Evolutionary conservation across 1,140 invertebrate species (phyloP).

Genomic region (Cephus cinctus): DNA sequence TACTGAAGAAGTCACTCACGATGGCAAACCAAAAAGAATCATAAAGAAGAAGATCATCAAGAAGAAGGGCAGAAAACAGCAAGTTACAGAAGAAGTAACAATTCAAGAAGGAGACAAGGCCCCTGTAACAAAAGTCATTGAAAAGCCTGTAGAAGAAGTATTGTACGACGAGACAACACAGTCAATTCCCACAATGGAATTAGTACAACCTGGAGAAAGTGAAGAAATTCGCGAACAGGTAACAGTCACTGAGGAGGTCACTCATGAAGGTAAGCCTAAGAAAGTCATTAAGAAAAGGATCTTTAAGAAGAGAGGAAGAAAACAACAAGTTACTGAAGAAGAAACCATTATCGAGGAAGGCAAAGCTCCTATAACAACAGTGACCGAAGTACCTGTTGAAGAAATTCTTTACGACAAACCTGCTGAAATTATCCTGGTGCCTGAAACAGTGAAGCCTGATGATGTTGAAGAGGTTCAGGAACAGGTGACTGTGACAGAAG

Average conservation of each 20-base stretch:
- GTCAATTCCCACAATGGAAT: background rate
- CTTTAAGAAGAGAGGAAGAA: constrained; percentile 36
- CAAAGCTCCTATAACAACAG: constrained; percentile 3
- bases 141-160: constrained; percentile 20
- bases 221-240: constrained; percentile 17
- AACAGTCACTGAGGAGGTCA: constrained; percentile 9
- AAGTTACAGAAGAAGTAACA: constrained; percentile 3
- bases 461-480: constrained; percentile 15
- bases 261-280: constrained; percentile 31
- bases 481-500: constrained; percentile 22
- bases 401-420: constrained; percentile 2
- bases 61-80: background rate
- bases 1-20: constrained; percentile 25
- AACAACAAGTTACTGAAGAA: constrained; percentile 18
- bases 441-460: constrained; percentile 7
- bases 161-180: constrained; percentile 1
- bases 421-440: background rate
- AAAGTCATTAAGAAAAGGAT: constrained; percentile 43
- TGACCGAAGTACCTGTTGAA: constrained; percentile 15
- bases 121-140: constrained; percentile 10
- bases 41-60: background rate
- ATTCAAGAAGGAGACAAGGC: constrained; percentile 21
- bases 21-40: constrained; percentile 18
- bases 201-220: constrained; percentile 7
- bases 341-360: constrained; percentile 13